Evolutionary conservation across 2,888 invertebrate species (phyloP).

Genomic region (Venustoraphidia nigricollis): DNA sequence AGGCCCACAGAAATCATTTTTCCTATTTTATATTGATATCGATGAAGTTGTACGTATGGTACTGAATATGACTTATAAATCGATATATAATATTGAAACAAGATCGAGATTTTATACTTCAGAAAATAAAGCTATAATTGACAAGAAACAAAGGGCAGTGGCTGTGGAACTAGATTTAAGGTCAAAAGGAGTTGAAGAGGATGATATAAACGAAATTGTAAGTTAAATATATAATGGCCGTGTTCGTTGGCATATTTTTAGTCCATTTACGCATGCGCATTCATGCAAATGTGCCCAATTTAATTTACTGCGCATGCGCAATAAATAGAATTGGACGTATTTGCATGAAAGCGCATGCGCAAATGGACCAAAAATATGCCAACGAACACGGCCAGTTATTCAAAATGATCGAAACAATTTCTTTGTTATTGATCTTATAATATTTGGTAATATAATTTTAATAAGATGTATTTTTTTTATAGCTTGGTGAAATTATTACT

Average conservation of each 20-base stretch:
- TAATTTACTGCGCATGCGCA: no score
- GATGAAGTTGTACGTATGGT: slow-evolving; percentile 51
- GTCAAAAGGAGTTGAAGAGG: slow-evolving; percentile 58
- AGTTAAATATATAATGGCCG: slow-evolving; percentile 15
- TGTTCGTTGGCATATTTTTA: no score
- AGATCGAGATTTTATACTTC: slow-evolving; percentile 46
- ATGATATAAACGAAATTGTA: slow-evolving; percentile 62
- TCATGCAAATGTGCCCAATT: no score
- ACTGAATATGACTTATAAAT: slow-evolving; percentile 54
- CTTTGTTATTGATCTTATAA: slow-evolving; percentile 3
- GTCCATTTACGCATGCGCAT: no score
- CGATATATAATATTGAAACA: slow-evolving; percentile 50
- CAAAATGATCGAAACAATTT: no score
- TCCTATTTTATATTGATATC: slow-evolving; percentile 58
- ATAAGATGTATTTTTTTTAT: slow-evolving; percentile 17
- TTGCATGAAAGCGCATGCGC: no score
- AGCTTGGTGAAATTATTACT: slow-evolving; percentile 76
- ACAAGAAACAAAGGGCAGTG: slow-evolving; percentile 75
- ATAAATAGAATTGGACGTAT: no score
- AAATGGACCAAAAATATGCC: no score
- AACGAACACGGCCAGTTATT: no score
- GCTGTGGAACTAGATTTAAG: slow-evolving; percentile 66
- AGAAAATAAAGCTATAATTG: slow-evolving; percentile 63
- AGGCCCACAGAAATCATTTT: slow-evolving; percentile 67
- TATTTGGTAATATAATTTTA: slow-evolving; percentile 6